A percentile compares a stretch with the other conserved stretches of the same genome.
These are phyloP conservation scores for Vireo altiloquus DNA, from an alignment of 2,113 vertebrate genomes.

Conservation along the genomic window DNA sequence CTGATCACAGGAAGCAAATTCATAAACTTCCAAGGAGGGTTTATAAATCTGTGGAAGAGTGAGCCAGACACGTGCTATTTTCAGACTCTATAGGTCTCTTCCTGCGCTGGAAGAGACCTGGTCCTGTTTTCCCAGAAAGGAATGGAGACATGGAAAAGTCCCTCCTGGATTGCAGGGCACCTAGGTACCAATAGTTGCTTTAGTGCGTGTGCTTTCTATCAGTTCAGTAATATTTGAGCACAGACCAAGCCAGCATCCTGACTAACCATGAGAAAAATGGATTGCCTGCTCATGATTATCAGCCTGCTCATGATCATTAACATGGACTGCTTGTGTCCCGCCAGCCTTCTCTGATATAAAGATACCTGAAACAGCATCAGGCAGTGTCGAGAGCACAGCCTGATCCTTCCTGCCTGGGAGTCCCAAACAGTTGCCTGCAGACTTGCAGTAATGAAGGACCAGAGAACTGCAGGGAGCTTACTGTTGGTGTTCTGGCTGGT, in stretches of 20 bases:
- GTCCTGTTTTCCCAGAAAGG: not conserved
- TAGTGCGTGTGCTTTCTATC: not conserved
- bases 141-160: not conserved
- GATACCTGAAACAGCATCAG: not conserved
- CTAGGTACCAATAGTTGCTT: not conserved
- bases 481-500: not conserved
- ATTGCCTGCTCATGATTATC: not conserved
- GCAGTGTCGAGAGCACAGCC: not conserved
- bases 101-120: not conserved
- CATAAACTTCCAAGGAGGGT: not conserved
- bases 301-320: not conserved
- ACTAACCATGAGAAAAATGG: not conserved
- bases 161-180: not conserved
- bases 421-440: not conserved
- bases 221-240: not conserved
- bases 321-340: not conserved
- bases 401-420: not conserved
- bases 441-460: not conserved
- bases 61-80: not conserved
- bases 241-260: not conserved
- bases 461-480: not conserved
- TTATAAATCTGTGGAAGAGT: not conserved
- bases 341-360: not conserved
- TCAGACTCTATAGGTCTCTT: not conserved
- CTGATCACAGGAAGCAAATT: not conserved